These are phyloP conservation scores for Menura novaehollandiae DNA, from an alignment of 2,113 vertebrate genomes.

Conservation along the genomic window DNA sequence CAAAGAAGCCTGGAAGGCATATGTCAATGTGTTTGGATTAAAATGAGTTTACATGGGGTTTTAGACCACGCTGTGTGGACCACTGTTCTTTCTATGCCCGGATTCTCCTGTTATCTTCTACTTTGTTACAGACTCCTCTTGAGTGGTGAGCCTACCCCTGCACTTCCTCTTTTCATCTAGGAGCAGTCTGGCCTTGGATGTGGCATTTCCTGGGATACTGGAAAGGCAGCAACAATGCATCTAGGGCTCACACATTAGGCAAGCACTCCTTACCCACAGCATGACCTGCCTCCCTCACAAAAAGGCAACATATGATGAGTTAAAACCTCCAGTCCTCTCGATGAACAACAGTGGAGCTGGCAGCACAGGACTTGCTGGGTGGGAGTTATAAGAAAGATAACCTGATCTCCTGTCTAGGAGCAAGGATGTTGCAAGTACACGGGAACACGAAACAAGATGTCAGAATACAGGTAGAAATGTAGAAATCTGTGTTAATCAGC, in stretches of 20 bases:
- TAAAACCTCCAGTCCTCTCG: not conserved
- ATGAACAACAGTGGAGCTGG: not conserved
- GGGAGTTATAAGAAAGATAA: not conserved
- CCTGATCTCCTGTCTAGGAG: not conserved
- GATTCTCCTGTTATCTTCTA: not conserved
- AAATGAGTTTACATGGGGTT: not conserved
- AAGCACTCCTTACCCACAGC: not conserved
- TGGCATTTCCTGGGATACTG: not conserved
- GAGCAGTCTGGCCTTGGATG: not conserved
- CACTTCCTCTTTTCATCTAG: not conserved
- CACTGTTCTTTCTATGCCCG: not conserved
- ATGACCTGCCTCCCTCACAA: not conserved
- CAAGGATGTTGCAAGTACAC: not conserved
- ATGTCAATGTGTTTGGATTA: not conserved
- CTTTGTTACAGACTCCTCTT: not conserved
- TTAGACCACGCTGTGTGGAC: not conserved
- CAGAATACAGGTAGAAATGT: not conserved
- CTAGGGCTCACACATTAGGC: not conserved
- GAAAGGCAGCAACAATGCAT: not conserved
- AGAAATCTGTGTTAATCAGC: not conserved
- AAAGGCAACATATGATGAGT: rapidly evolving
- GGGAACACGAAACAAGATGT: not conserved
- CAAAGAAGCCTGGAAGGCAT: not conserved
- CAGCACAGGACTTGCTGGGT: not conserved
- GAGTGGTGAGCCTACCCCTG: not conserved